Conservation (phyloP, 2,888 invertebrate species). For the Nemurella pictetii region DNA sequence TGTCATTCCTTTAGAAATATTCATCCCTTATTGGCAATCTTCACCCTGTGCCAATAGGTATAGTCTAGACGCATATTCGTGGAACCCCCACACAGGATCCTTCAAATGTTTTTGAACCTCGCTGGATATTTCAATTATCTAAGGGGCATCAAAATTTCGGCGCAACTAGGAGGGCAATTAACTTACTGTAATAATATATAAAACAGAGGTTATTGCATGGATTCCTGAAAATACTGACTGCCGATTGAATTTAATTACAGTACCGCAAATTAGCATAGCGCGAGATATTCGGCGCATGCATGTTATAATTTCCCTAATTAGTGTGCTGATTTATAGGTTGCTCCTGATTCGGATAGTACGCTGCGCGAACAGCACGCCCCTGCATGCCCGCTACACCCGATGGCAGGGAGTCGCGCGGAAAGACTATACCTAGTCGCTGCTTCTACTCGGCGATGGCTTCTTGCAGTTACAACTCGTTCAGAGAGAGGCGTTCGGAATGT, state of each 20-base stretch:
- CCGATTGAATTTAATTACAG: background rate
- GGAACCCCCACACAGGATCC: background rate
- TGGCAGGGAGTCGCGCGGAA: background rate
- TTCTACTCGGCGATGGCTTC: background rate
- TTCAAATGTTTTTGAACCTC: background rate
- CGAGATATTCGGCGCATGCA: background rate
- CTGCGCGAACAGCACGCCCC: background rate
- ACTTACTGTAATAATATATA: too few species aligned
- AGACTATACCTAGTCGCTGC: background rate
- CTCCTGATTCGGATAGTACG: background rate
- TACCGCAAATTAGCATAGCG: background rate
- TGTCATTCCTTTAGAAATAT: conserved; percentile 3
- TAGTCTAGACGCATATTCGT: background rate
- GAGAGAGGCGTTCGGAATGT: background rate
- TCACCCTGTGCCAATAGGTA: background rate
- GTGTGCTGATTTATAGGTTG: background rate
- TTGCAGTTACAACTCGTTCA: too few species aligned
- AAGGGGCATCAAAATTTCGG: too few species aligned
- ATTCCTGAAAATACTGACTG: too few species aligned
- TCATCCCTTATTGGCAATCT: background rate
- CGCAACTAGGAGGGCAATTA: too few species aligned
- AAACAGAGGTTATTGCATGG: too few species aligned
- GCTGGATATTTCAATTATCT: too few species aligned
- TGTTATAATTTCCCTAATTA: background rate
- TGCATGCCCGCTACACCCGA: background rate